These are phyloP conservation scores for Apodemia duryi DNA, from an alignment of 2,888 invertebrate genomes.

Conservation along the genomic window DNA sequence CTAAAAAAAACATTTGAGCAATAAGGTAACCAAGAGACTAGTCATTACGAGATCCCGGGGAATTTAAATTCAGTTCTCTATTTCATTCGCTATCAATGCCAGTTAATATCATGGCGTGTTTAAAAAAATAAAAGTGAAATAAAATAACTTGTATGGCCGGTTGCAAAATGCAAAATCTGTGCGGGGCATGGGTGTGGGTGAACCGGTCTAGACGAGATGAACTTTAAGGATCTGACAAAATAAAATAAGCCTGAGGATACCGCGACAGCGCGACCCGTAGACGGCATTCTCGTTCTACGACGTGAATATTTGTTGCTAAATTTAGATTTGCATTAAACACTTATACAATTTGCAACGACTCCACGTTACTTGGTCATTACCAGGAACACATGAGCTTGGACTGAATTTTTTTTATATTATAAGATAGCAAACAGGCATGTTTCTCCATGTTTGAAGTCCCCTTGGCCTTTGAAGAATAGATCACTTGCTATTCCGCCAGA, in stretches of 20 bases:
- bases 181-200: conserved; percentile 54
- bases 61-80: not conserved
- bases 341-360: no score
- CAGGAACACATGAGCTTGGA: no score
- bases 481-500: no score
- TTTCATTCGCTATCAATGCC: conserved; percentile 17
- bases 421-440: no score
- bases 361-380: no score
- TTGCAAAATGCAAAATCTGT: conserved; percentile 78
- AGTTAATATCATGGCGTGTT: conserved; percentile 57
- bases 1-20: no score
- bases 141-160: conserved; percentile 72
- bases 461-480: no score
- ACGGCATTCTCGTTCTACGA: conserved; percentile 12
- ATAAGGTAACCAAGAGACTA: no score
- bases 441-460: no score
- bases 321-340: conserved; percentile 2
- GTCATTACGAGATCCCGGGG: no score
- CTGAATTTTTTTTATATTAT: no score
- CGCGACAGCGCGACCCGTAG: conserved; percentile 47
- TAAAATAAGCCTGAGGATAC: conserved; percentile 62
- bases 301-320: conserved; percentile 8
- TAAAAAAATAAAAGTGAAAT: conserved; percentile 67
- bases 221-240: conserved; percentile 72
- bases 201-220: conserved; percentile 77